phyloP scores from a whole-genome alignment of 1,140 invertebrate genomes.

The Globodera rostochiensis region DNA sequence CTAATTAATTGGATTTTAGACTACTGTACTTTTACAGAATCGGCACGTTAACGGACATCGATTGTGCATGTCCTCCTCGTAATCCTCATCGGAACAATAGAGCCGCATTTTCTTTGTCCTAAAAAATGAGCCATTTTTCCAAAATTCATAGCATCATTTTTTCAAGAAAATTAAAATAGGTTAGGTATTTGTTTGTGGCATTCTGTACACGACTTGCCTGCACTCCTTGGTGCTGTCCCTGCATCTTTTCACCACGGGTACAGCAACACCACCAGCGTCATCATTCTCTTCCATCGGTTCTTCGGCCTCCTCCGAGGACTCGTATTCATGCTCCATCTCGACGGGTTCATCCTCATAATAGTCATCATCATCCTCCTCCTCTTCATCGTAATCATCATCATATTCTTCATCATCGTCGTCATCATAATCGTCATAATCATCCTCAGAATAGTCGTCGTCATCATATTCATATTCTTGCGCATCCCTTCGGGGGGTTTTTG shows the following conservation, averaged over 20 bases:
- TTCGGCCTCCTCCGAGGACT: neutral
- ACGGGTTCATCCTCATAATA: neutral
- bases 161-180: neutral
- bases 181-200: neutral
- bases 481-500: no score
- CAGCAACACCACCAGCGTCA: neutral
- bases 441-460: neutral
- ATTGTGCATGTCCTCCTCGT: conserved; percentile 4
- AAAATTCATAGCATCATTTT: neutral
- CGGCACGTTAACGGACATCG: conserved; percentile 2
- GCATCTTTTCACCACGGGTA: neutral
- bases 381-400: conserved; percentile 1
- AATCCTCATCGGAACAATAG: conserved; percentile 3
- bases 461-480: neutral
- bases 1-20: neutral
- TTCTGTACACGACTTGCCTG: neutral
- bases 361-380: neutral
- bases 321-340: neutral
- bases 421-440: conserved; percentile 4
- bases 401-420: neutral
- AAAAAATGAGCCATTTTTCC: neutral
- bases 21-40: neutral
- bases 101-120: conserved; percentile 3
- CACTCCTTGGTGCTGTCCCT: neutral
- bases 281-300: neutral